Percentiles rank a stretch among this genome's conserved stretches.
phyloP scores from a whole-genome alignment of 1,140 invertebrate genomes.

The Pseudomyrmex pallidus region DNA sequence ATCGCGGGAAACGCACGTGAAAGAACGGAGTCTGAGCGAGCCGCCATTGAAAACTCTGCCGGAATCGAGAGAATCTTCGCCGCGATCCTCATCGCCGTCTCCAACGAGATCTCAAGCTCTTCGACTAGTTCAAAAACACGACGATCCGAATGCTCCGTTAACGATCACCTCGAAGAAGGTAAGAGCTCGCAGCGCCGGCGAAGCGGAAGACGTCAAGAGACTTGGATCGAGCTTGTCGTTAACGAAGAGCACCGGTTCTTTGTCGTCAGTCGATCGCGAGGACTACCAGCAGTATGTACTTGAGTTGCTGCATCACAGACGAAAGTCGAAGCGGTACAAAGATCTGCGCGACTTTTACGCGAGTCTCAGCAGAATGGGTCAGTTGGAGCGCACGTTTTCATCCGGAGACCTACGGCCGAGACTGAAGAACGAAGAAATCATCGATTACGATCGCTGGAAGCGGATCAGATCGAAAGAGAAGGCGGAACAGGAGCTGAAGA shows the following conservation, averaged over 20 bases:
- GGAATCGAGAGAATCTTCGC: slow-evolving; percentile 69
- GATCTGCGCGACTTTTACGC: slow-evolving; percentile 94
- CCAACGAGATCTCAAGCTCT: slow-evolving; percentile 88
- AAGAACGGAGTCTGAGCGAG: slow-evolving; percentile 84
- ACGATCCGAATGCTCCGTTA: slow-evolving; percentile 68
- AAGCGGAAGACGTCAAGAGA: slow-evolving; percentile 80
- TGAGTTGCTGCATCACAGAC: slow-evolving; percentile 90
- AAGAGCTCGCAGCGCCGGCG: slow-evolving; percentile 88
- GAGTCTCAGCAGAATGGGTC: slow-evolving; percentile 93
- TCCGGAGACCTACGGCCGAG: slow-evolving; percentile 89
- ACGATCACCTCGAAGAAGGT: slow-evolving; percentile 77
- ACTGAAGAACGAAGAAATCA: slow-evolving; percentile 90
- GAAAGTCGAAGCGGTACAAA: slow-evolving; percentile 92
- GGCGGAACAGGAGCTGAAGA: slow-evolving; percentile 92
- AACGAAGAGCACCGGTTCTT: slow-evolving; percentile 83
- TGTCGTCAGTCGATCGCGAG: slow-evolving; percentile 84
- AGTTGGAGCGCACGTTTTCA: slow-evolving; percentile 92
- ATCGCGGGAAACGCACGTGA: slow-evolving; percentile 57
- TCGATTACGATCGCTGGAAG: slow-evolving; percentile 95
- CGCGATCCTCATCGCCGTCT: slow-evolving; percentile 85
- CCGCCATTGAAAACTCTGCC: slow-evolving; percentile 80
- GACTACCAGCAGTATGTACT: slow-evolving; percentile 90
- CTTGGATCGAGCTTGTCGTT: slow-evolving; percentile 82
- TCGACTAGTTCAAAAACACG: slow-evolving; percentile 85
- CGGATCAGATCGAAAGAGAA: slow-evolving; percentile 91